Conservation (phyloP, 1,140 invertebrate species). For the Plodia interpunctella region DNA sequence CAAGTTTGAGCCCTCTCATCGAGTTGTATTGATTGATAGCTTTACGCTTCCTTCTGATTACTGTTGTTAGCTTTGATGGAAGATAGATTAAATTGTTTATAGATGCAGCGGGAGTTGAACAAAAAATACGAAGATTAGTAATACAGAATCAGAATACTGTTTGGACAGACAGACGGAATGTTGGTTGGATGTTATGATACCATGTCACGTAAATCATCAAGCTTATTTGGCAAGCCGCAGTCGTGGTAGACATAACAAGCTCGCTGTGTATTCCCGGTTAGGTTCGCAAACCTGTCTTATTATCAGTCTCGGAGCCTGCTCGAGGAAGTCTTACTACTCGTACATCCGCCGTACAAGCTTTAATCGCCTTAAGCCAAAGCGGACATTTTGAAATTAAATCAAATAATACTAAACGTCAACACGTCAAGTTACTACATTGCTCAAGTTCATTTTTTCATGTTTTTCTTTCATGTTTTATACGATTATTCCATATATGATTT, state of each 20-base stretch:
- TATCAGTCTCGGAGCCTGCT: background rate
- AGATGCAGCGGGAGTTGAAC: too few relatives aligned
- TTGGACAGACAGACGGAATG: too few relatives aligned
- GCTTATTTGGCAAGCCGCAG: background rate
- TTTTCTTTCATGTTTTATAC: too few relatives aligned
- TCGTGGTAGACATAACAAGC: background rate
- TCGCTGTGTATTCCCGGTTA: background rate
- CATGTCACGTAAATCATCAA: background rate
- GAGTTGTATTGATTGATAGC: conserved; percentile 23
- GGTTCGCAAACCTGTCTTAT: conserved; percentile 4
- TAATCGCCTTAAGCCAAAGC: background rate
- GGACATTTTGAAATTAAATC: background rate
- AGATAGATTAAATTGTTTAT: background rate
- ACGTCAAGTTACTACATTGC: background rate
- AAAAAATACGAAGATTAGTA: background rate
- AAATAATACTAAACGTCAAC: background rate
- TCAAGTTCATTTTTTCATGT: too few relatives aligned
- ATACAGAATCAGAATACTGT: too few relatives aligned
- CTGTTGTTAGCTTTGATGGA: background rate
- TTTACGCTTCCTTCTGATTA: conserved; percentile 5
- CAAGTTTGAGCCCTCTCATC: conserved; percentile 24
- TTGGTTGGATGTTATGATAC: background rate
- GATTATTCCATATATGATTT: too few relatives aligned
- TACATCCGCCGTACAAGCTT: background rate
- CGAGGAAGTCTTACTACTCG: conserved; percentile 3